Evolutionary conservation across 23 tunicate genomes (phyloP).

Genomic region (Oikopleura albicans): DNA sequence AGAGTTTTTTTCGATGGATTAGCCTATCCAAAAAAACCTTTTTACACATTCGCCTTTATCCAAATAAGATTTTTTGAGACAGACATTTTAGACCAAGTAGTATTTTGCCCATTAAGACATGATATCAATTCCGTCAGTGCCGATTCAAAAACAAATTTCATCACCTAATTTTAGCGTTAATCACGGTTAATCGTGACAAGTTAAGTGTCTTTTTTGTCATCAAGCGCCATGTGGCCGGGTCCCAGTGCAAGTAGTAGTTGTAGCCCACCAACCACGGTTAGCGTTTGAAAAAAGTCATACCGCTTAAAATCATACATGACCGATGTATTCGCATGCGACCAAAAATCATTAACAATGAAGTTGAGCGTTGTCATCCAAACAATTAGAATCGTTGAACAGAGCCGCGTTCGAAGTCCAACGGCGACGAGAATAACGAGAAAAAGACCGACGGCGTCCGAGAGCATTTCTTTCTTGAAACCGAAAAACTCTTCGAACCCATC

Average conservation of each 20-base stretch:
- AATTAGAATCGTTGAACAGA: neutral
- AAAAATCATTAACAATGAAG: constrained; percentile 6
- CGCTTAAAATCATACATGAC: constrained; percentile 13
- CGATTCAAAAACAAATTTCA: too few species aligned
- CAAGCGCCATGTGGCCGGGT: neutral
- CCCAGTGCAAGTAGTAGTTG: neutral
- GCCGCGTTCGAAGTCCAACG: neutral
- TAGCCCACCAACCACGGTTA: constrained; percentile 1
- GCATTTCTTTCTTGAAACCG: constrained; percentile 5
- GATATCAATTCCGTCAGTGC: too few species aligned
- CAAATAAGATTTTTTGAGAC: too few species aligned
- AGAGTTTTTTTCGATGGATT: too few species aligned
- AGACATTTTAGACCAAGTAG: too few species aligned
- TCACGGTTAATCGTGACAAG: too few species aligned
- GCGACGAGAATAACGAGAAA: constrained; percentile 3
- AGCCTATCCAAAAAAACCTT: too few species aligned
- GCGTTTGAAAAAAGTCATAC: constrained; percentile 1
- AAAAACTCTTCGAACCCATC: neutral
- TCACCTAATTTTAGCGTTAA: too few species aligned
- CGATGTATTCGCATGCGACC: constrained; percentile 8
- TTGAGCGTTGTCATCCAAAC: constrained; percentile 5
- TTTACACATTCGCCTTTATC: too few species aligned
- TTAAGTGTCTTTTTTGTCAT: constrained; percentile 8
- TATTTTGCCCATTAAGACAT: too few species aligned
- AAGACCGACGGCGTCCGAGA: constrained; percentile 9